Evolutionary conservation across 2,797 vertebrate species (phyloP), one percentile per base, ranked within the genome.

Genomic region (Poeciliopsis paucimaculata): DNA sequence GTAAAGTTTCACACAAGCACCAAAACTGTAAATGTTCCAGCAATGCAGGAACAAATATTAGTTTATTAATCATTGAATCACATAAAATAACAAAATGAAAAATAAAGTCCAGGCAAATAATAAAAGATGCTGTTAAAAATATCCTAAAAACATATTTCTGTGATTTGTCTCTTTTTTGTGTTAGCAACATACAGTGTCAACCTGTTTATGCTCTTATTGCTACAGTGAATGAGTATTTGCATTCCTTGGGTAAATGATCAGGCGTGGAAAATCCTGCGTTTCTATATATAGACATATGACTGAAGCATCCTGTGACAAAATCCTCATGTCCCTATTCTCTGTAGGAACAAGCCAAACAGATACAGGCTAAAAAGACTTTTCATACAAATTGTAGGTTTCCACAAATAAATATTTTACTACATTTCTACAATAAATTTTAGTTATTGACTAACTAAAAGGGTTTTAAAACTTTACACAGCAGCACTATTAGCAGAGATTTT

Each of bases 341-440:
- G 68, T 76, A 68, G 80, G 45, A 71, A 72, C 5, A 78, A 20
- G n/a, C 20, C 23, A 18, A 72, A 75, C 45, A 73, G 13, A 20
- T 26, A 4, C n/a, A 8, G 15, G 4, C 28, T 62, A 5, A 72
- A 15, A 71, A 68, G 45, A 12, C 16, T 51, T 20, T 78, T 4
- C 77, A 34, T 46, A 45, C 72, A 75, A 76, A 72, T 16, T 74
- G 62, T 28, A 28, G 39, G 6, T 75, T 8, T 68, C 43, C 73
- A 75, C 8, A 82, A 79, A 84, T 86, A 88, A 90, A 88, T 79
- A 85, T 76, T 31, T 72, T 12, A 36, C 34, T 74, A 36, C 11
- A 36, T 68, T 39, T 13, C 39, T n/a, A n/a, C 39, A n/a, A 71
- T 18, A 55, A 41, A 20, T 16, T 73, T 16, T 79, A 31, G 74